These are phyloP conservation scores for Lochmaea capreae DNA, from an alignment of 2,888 invertebrate species.

Conservation along the genomic window DNA sequence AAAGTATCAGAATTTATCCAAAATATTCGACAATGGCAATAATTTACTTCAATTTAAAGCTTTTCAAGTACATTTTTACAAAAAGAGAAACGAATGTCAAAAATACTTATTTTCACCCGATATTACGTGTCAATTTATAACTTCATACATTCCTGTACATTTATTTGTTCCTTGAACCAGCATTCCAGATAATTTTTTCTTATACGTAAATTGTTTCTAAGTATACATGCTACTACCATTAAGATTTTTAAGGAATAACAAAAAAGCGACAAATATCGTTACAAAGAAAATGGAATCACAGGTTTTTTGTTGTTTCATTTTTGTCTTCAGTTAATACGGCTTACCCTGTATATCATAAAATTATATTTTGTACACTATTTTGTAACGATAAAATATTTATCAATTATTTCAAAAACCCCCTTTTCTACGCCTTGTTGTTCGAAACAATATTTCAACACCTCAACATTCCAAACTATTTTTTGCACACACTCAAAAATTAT, in stretches of 20 bases:
- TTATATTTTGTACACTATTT: too few species aligned
- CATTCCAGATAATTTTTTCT: conserved; percentile 35
- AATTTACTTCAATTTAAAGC: not conserved
- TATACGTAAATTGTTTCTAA: conserved; percentile 10
- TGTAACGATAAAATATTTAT: too few species aligned
- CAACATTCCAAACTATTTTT: too few species aligned
- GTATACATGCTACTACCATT: not conserved
- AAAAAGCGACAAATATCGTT: not conserved
- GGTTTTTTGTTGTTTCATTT: too few species aligned
- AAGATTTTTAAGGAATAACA: not conserved
- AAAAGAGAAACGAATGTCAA: not conserved
- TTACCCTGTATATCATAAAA: too few species aligned
- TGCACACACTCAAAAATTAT: too few species aligned
- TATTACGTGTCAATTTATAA: conserved; percentile 14
- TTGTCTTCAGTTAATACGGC: too few species aligned
- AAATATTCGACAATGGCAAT: not conserved
- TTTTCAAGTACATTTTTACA: not conserved
- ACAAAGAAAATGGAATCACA: not conserved
- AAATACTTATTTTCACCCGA: not conserved
- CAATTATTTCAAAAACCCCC: too few species aligned
- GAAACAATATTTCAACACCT: too few species aligned
- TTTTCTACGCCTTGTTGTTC: too few species aligned
- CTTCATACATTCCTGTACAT: conserved; percentile 35
- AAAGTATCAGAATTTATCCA: not conserved
- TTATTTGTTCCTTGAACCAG: conserved; percentile 43